Evolutionary conservation across 1,140 invertebrate genomes (phyloP), one percentile per base, ranked within the genome.

Genomic region (Campoletis sonorensis): DNA sequence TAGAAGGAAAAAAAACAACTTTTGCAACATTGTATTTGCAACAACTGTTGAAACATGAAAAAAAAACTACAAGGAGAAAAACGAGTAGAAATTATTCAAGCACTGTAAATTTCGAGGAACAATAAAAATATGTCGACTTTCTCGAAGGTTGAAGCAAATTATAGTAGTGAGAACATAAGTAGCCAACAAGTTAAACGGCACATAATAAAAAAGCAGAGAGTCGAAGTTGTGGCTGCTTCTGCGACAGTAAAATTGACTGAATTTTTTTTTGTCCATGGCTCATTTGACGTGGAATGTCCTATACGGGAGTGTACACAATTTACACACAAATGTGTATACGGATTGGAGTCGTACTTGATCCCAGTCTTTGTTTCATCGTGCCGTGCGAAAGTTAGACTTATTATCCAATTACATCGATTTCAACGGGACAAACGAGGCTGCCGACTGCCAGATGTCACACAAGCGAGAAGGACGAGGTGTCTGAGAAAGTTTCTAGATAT

Each of bases 381-480:
- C 68, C 81, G 83, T 71, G 81, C 81, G 85, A 83, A 82, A 85
- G 81, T 83, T 82, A 78, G 58, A 68, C 81, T 86, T 84, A 89
- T 89, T 89, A 87, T 87, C 88, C 88, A 91, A 89, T 91, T 89
- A 88, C 86, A 79, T 81, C 79, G 86, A 89, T 89, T 91, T 89
- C 81, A 86, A 88, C 86, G 84, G 87, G 88, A 90, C 87, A 88
- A 90, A 90, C 87, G 84, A 89, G 87, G 73, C 86, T 88, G 87
- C 85, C 87, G 87, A 89, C 85, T 88, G 86, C 88, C 90, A 91
- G 87, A 90, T 90, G 90, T 89, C 88, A 89, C 85, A 83, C 76
- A 45, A 11, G 83, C 79, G 82, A 87, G 84, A 86, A 84, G 85
- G 83, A 84, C 86, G 84, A 90, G 83, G 84, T 81, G 68, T 78